phyloP scores from a whole-genome alignment of 2,888 invertebrate genomes.

The Agriopis leucophaearia region DNA sequence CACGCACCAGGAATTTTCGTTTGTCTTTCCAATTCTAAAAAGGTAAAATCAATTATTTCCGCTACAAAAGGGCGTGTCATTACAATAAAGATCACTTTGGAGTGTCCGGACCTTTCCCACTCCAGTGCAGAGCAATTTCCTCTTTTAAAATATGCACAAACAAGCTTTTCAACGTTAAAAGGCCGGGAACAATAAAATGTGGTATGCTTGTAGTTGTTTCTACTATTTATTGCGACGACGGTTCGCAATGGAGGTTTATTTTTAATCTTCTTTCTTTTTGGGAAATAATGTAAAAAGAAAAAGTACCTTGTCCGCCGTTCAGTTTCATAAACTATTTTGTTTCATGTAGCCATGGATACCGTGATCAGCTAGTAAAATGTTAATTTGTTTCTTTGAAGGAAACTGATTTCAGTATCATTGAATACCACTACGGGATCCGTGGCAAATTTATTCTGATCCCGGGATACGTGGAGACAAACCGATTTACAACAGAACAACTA shows the following conservation, averaged over 20 bases:
- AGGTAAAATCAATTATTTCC: conserved; percentile 50
- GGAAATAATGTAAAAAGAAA: no score
- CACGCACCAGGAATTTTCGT: conserved; percentile 5
- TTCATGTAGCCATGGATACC: no score
- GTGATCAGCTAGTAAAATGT: no score
- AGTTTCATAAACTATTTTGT: no score
- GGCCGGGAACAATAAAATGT: conserved; percentile 30
- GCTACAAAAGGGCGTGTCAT: conserved; percentile 44
- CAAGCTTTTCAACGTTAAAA: conserved; percentile 40
- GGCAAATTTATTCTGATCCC: no score
- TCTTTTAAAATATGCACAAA: conserved; percentile 51
- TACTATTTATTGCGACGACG: conserved; percentile 18
- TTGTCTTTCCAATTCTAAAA: conserved; percentile 8
- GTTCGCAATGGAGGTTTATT: conserved; percentile 18
- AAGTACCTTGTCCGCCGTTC: no score
- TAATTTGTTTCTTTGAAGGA: no score
- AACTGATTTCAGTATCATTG: no score
- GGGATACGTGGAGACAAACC: no score
- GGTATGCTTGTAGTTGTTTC: conserved; percentile 29
- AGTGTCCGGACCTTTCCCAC: conserved; percentile 32
- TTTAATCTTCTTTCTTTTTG: neutral
- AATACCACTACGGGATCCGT: no score
- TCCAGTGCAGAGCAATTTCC: conserved; percentile 46
- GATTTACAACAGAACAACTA: no score
- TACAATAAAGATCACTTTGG: conserved; percentile 46